Conservation (phyloP, 2,113 vertebrate genomes). For the Cololabis saira region DNA sequence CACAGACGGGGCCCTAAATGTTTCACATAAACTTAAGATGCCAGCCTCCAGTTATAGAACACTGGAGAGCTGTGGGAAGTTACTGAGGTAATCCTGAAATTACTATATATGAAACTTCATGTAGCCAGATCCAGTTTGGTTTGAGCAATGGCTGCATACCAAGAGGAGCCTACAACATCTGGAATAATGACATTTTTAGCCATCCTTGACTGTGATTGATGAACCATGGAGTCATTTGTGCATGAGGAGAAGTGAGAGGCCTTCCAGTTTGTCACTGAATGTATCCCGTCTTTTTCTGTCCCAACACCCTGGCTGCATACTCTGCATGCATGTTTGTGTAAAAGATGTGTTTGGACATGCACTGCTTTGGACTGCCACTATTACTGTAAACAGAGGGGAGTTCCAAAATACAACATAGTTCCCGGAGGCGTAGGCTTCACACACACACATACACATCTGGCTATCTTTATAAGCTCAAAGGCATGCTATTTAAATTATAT, state of each 20-base stretch:
- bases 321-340: constrained; percentile 44
- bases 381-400: constrained; percentile 45
- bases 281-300: too few species aligned
- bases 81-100: too few species aligned
- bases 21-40: too few species aligned
- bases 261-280: too few species aligned
- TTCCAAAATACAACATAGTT: constrained; percentile 67
- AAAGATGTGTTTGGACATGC: constrained; percentile 74
- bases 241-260: too few species aligned
- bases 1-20: too few species aligned
- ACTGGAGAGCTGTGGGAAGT: too few species aligned
- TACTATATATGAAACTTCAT: too few species aligned
- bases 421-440: constrained; percentile 64
- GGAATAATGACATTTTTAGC: neutral
- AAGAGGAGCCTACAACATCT: neutral
- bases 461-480: constrained; percentile 76
- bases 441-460: constrained; percentile 73
- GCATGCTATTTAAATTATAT: constrained; percentile 80
- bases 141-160: too few species aligned
- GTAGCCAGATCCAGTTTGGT: too few species aligned
- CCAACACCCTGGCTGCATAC: neutral
- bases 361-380: constrained; percentile 29
- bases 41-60: too few species aligned
- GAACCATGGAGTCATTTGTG: too few species aligned
- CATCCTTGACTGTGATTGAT: neutral